phyloP scores from a whole-genome alignment of 2,888 invertebrate species.

The Mesochorus sp. region DNA sequence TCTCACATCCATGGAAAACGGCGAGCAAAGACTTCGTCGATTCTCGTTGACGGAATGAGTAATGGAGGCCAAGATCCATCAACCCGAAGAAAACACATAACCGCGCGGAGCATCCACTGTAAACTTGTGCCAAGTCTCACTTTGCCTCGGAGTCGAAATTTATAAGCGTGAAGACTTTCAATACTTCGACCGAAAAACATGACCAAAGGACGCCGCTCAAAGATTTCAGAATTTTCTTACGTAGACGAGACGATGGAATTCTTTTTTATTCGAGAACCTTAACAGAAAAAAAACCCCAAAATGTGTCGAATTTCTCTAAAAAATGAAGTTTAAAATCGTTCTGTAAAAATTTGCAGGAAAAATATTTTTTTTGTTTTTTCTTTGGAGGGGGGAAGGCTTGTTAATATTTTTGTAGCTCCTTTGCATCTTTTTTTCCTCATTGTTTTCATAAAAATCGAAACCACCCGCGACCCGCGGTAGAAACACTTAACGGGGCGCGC shows the following conservation, averaged over 20 bases:
- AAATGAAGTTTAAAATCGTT: too few species aligned
- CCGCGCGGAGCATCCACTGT: neutral
- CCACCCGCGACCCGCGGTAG: conserved; percentile 1
- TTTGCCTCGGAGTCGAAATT: conserved; percentile 13
- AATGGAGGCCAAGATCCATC: conserved; percentile 69
- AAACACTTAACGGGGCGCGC: conserved; percentile 46
- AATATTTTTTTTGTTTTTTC: neutral
- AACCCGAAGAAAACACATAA: conserved; percentile 43
- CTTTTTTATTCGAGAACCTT: neutral
- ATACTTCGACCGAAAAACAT: conserved; percentile 1
- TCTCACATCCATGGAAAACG: conserved; percentile 3
- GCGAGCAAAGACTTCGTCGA: conserved; percentile 42
- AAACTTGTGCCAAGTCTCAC: conserved; percentile 28
- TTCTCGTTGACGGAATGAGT: conserved; percentile 75
- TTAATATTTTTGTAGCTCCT: neutral
- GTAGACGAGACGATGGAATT: neutral
- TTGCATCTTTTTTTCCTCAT: neutral
- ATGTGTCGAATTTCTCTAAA: too few species aligned
- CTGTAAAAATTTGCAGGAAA: too few species aligned
- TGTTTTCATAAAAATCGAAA: conserved; percentile 37
- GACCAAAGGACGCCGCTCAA: neutral
- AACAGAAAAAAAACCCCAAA: neutral
- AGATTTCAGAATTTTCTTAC: conserved; percentile 14
- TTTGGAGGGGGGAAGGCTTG: neutral
- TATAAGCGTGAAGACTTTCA: conserved; percentile 12